Evolutionary conservation across 2,113 vertebrate species (phyloP).

Genomic region (Puma concolor): DNA sequence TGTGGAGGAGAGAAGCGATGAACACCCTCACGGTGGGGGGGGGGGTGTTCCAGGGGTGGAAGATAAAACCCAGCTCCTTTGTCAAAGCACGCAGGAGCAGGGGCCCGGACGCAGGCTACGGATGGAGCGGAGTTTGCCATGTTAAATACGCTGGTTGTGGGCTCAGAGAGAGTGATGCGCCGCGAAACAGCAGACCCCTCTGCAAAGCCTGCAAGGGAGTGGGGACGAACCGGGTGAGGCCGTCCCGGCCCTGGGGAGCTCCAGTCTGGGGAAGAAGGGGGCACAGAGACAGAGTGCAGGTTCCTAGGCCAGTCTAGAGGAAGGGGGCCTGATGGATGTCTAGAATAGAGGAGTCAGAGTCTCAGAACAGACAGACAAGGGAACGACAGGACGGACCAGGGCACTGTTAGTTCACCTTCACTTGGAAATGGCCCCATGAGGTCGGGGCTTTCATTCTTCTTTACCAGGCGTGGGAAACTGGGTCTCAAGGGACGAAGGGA

Average conservation of each 20-base stretch:
- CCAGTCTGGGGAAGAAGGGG: not conserved
- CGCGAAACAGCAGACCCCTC: not conserved
- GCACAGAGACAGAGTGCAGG: not conserved
- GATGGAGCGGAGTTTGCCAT: constrained; percentile 77
- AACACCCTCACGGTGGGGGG: not conserved
- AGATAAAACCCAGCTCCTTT: constrained; percentile 74
- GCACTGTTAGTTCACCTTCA: not conserved
- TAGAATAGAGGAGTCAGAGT: not conserved
- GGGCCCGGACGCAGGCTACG: constrained; percentile 26
- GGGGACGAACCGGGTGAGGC: not conserved
- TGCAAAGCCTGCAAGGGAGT: not conserved
- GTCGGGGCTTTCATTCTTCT: not conserved
- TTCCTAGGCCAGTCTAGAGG: not conserved
- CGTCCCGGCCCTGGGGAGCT: not conserved
- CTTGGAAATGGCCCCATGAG: not conserved
- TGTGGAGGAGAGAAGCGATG: constrained; percentile 63
- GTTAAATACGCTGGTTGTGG: constrained; percentile 78
- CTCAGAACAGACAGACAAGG: not conserved
- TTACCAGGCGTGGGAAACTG: not conserved
- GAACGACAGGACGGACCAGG: not conserved
- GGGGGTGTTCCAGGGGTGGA: not conserved
- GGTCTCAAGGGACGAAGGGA: not conserved
- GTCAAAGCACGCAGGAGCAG: constrained; percentile 75
- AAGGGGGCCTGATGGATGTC: not conserved
- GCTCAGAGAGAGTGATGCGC: not conserved